A percentile compares a stretch with the other conserved stretches of the same genome.
These are phyloP conservation scores for Austrolebias charrua DNA, from an alignment of 2,797 vertebrate genomes.

Conservation along the genomic window DNA sequence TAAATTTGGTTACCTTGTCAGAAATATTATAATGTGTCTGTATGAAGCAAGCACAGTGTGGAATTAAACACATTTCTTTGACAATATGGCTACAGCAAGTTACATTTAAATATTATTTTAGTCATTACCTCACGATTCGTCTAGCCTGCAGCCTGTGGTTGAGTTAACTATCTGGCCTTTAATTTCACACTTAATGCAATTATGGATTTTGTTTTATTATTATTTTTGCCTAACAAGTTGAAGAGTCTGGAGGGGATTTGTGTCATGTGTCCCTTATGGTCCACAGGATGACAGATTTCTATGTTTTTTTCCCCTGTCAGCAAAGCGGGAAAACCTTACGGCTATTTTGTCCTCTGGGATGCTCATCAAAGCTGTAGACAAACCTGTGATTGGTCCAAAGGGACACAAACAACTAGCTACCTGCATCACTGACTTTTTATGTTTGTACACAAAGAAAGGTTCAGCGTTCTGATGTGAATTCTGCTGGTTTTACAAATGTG, in stretches of 20 bases:
- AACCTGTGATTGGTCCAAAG: slow-evolving; percentile 21
- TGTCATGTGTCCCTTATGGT: slow-evolving; percentile 31
- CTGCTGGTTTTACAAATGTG: not conserved
- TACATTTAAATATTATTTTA: slow-evolving; percentile 31
- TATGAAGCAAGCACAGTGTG: slow-evolving; percentile 29
- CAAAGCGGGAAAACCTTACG: slow-evolving; percentile 35
- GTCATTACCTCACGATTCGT: slow-evolving; percentile 12
- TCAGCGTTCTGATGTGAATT: slow-evolving; percentile 6
- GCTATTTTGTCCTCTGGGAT: slow-evolving; percentile 19
- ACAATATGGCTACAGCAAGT: slow-evolving; percentile 41
- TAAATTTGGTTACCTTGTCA: slow-evolving; percentile 33
- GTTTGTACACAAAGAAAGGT: not conserved
- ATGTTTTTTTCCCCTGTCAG: not conserved
- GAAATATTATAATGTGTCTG: slow-evolving; percentile 6
- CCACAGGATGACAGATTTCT: slow-evolving; percentile 22
- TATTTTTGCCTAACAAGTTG: slow-evolving; percentile 2
- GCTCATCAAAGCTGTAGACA: slow-evolving; percentile 6
- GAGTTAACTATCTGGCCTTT: slow-evolving; percentile 25
- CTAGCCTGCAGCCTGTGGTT: not conserved
- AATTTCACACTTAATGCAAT: slow-evolving; percentile 14
- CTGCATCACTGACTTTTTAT: slow-evolving; percentile 8
- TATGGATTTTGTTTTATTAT: slow-evolving; percentile 6
- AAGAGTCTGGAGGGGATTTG: slow-evolving; percentile 29
- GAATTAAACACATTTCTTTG: slow-evolving; percentile 59
- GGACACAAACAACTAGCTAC: not conserved